Evolutionary conservation across 2,797 vertebrate genomes (phyloP), one percentile per base, ranked within the genome.

Genomic region (Hippoglossus hippoglossus): DNA sequence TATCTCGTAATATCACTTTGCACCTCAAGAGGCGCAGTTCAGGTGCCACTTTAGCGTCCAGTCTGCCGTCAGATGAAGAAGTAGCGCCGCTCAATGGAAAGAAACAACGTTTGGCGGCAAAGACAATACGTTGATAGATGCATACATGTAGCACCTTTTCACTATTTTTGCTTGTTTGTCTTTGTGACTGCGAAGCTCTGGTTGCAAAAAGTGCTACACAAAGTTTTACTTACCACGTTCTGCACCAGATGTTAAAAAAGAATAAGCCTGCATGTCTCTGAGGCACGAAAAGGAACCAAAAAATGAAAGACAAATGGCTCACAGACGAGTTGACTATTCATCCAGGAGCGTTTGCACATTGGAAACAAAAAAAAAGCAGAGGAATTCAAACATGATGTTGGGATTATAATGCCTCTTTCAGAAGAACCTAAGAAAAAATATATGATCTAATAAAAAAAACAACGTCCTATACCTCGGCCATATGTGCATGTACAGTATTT

Each of bases 401-500:
- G 36, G 3, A n/a, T 28, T 65, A 53, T 52, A 47, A 60, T 55
- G 36, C 0, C 54, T 72, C 66, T 66, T 64, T 67, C 67, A 41
- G 31, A 61, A 21, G 24, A 53, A 13, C 1, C 10, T 8, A 49
- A 18, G 6, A 26, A 54, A 63, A 52, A 26, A 26, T 0, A 25
- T 6, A 13, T 57, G 63, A 60, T 67, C 24, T 28, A 21, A 50
- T 10, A 68, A 58, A 68, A 63, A 63, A 78, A 73, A 25, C 3
- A 56, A 50, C 50, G 39, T 31, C 12, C 26, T 7, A 49, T 61
- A 31, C 41, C 47, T 52, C 47, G 25, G 56, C 39, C 70, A 75
- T 53, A 54, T 81, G 72, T 72, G 41, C 28, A 60, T 12, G 31
- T 12, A 21, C 55, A 73, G 47, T 24, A 62, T 53, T 57, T 22